phyloP scores from a whole-genome alignment of 2,888 invertebrate species.

The Andrena hattorfiana region DNA sequence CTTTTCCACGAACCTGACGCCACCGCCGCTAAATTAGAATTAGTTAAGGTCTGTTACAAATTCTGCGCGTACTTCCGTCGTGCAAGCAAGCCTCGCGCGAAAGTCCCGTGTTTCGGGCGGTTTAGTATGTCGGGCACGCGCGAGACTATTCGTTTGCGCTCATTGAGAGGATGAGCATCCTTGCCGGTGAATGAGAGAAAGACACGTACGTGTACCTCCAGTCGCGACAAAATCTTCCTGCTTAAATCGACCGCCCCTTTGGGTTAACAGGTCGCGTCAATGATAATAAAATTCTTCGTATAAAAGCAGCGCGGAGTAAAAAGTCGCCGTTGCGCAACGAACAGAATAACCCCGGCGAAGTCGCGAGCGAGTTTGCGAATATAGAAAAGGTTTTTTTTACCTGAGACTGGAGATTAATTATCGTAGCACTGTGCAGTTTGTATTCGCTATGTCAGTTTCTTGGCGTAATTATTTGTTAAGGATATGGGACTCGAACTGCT shows the following conservation, averaged over 20 bases:
- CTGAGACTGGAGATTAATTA: no score
- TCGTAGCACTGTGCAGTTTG: no score
- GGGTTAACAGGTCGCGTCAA: slow-evolving; percentile 30
- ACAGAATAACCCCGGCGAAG: slow-evolving; percentile 13
- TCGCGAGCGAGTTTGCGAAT: not conserved
- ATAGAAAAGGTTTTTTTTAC: no score
- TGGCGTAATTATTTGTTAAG: no score
- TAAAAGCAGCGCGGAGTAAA: slow-evolving; percentile 13
- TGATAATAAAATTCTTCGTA: slow-evolving; percentile 27
- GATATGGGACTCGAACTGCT: no score
- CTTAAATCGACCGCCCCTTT: slow-evolving; percentile 13
- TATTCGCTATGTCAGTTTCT: no score
- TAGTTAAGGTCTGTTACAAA: slow-evolving; percentile 45
- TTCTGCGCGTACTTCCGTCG: slow-evolving; percentile 37
- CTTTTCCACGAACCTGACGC: slow-evolving; percentile 16
- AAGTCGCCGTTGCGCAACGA: slow-evolving; percentile 21
- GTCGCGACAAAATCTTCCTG: slow-evolving; percentile 35
- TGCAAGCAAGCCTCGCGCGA: slow-evolving; percentile 28
- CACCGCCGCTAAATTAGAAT: slow-evolving; percentile 31
- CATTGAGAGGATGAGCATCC: slow-evolving; percentile 47
- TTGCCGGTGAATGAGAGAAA: slow-evolving; percentile 42
- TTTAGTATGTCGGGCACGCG: slow-evolving; percentile 56
- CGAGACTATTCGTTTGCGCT: slow-evolving; percentile 61
- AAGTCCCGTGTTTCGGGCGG: slow-evolving; percentile 50
- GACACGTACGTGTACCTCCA: slow-evolving; percentile 25